Conservation (phyloP, 2,888 invertebrate species). For the Polydrusus tereticollis region DNA sequence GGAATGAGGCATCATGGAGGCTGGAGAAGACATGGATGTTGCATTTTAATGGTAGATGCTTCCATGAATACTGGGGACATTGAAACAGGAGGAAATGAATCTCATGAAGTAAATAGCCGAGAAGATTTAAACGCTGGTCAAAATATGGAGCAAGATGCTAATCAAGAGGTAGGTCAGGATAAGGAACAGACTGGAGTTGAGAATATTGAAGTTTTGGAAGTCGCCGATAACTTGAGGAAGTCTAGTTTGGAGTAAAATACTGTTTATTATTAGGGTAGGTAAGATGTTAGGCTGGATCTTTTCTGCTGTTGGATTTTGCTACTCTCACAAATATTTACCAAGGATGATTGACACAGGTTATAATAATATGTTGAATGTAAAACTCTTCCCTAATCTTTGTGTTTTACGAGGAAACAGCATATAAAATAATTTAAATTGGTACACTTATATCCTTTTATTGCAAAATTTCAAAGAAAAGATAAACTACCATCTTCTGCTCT, state of each 20-base stretch:
- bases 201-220: background rate
- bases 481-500: background rate
- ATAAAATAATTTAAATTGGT: background rate
- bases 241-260: background rate
- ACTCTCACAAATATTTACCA: too few relatives aligned
- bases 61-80: background rate
- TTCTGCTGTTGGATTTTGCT: too few relatives aligned
- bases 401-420: background rate
- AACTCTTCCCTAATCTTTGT: background rate
- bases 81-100: background rate
- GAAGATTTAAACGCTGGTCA: background rate
- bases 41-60: background rate
- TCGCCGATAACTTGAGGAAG: background rate
- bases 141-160: background rate
- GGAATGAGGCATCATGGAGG: background rate
- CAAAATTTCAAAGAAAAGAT: background rate
- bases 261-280: constrained; percentile 1
- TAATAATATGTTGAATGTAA: too few relatives aligned
- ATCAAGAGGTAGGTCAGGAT: background rate
- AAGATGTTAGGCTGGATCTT: background rate
- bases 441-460: background rate
- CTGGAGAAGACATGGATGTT: background rate
- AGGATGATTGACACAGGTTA: too few relatives aligned
- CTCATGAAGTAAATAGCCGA: background rate
- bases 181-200: background rate